These are phyloP conservation scores for Mungos mungo DNA, from an alignment of 2,113 vertebrate species.

Conservation along the genomic window DNA sequence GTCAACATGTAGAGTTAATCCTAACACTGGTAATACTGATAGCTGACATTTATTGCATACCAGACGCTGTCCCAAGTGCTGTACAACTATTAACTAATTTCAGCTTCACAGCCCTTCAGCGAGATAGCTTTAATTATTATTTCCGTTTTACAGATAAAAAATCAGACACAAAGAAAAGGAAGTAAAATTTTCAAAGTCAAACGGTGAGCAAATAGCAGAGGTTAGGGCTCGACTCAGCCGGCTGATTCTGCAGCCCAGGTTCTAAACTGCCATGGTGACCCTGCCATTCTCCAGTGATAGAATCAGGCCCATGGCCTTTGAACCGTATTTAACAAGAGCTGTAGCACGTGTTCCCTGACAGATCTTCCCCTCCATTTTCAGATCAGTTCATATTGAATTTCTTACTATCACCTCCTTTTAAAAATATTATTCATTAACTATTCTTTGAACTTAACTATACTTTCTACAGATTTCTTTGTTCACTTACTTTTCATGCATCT, in stretches of 20 bases:
- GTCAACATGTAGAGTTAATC: not conserved
- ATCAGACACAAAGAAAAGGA: not conserved
- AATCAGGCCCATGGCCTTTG: not conserved
- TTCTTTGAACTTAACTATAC: not conserved
- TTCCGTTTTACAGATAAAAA: not conserved
- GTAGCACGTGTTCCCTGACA: not conserved
- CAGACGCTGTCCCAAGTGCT: not conserved
- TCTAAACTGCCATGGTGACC: not conserved
- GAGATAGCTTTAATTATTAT: not conserved
- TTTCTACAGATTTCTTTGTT: not conserved
- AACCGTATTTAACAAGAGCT: not conserved
- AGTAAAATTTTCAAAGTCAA: not conserved
- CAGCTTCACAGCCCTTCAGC: not conserved
- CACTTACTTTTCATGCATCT: not conserved
- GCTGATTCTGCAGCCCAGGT: not conserved
- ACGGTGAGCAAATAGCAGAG: not conserved
- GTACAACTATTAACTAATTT: not conserved
- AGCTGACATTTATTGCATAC: not conserved
- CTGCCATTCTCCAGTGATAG: not conserved
- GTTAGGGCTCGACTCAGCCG: not conserved
- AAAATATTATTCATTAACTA: not conserved
- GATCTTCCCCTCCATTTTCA: not conserved
- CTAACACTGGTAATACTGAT: not conserved
- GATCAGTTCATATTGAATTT: not conserved
- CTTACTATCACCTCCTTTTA: not conserved